Evolutionary conservation across 2,797 vertebrate genomes (phyloP).

Genomic region (Perodicticus potto): DNA sequence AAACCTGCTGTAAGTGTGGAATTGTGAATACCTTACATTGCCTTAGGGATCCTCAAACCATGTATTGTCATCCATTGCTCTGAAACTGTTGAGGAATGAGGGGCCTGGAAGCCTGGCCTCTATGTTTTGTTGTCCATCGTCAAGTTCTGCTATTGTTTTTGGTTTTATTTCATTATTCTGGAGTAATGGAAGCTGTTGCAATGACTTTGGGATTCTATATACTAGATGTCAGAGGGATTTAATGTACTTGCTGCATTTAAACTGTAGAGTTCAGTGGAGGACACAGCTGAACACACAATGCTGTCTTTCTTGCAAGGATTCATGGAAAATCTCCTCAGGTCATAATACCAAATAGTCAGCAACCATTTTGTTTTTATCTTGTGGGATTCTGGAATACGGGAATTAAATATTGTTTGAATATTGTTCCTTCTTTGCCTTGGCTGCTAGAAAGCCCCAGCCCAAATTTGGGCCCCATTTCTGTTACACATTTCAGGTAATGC

Average conservation of each 20-base stretch:
- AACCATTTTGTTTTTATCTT: neutral
- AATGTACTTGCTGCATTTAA: neutral
- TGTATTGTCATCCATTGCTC: neutral
- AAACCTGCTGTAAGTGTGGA: neutral
- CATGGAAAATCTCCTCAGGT: neutral
- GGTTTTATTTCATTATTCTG: neutral
- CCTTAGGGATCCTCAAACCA: neutral
- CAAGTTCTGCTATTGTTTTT: neutral
- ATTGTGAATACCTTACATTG: neutral
- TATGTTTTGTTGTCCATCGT: neutral
- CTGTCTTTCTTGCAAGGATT: neutral
- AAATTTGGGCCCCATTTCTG: neutral
- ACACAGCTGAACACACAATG: neutral
- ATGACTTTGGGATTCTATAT: neutral
- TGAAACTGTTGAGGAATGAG: neutral
- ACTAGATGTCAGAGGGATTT: neutral
- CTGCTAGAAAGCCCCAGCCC: neutral
- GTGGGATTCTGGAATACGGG: neutral
- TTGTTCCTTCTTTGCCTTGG: neutral
- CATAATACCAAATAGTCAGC: neutral
- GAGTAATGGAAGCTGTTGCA: neutral
- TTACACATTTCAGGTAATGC: neutral
- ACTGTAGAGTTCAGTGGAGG: neutral
- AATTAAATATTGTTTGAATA: neutral
- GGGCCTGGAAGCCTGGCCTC: neutral